These are phyloP conservation scores for Caenorhabditis latens DNA, from an alignment of 1,140 invertebrate species.

Conservation along the genomic window DNA sequence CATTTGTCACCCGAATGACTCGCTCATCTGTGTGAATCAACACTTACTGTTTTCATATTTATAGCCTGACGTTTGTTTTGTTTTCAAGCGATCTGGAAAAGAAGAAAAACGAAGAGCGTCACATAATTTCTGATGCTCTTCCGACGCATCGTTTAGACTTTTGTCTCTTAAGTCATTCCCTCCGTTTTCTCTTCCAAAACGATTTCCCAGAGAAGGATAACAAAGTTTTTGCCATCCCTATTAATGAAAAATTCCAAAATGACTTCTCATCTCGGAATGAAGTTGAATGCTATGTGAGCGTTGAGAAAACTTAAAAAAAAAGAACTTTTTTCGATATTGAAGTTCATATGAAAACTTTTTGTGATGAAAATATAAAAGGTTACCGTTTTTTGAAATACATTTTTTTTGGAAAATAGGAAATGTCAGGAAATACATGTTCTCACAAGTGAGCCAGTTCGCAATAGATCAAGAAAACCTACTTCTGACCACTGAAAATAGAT, in stretches of 20 bases:
- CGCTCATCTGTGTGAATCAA: conserved; percentile 11
- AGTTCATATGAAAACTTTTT: too few relatives aligned
- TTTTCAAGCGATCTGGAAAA: background rate
- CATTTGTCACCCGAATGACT: conserved; percentile 5
- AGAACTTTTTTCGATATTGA: too few relatives aligned
- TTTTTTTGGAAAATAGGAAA: too few relatives aligned
- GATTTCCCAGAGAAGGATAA: background rate
- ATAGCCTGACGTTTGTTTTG: conserved; percentile 25
- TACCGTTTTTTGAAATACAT: too few relatives aligned
- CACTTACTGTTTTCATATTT: conserved; percentile 42
- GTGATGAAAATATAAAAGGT: too few relatives aligned
- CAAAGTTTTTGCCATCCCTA: background rate
- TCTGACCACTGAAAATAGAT: conserved; percentile 35
- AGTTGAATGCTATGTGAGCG: background rate
- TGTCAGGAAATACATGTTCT: too few relatives aligned
- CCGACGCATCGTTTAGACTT: background rate
- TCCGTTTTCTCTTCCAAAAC: background rate
- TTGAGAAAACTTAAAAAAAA: background rate
- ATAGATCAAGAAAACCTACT: background rate
- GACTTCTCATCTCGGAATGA: background rate
- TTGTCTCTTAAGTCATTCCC: background rate
- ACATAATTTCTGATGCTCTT: conserved; percentile 42
- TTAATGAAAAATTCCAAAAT: conserved; percentile 29
- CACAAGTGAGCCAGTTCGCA: too few relatives aligned
- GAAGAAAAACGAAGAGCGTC: background rate